These are phyloP conservation scores for Plectrocnemia conspersa DNA, from an alignment of 1,140 invertebrate species.

Conservation along the genomic window DNA sequence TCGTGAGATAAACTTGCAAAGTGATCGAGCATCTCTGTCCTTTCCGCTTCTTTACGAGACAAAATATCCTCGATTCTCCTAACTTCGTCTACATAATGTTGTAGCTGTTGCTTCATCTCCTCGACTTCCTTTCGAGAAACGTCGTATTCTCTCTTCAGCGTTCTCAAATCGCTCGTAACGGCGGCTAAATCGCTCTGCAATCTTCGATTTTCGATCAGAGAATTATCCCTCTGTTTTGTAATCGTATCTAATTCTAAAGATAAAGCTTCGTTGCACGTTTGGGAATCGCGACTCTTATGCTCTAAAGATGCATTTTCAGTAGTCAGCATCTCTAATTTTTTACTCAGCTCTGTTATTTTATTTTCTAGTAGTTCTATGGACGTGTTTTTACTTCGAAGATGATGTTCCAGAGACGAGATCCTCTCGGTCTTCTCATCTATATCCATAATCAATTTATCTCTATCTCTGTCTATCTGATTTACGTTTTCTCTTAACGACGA, in stretches of 20 bases:
- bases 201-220: constrained; percentile 56
- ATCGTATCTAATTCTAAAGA: constrained; percentile 48
- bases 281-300: constrained; percentile 53
- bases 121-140: constrained; percentile 59
- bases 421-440: constrained; percentile 57
- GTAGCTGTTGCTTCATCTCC: constrained; percentile 63
- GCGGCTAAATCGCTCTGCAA: constrained; percentile 61
- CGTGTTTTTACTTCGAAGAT: constrained; percentile 50
- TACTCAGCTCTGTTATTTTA: constrained; percentile 44
- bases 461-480: constrained; percentile 54
- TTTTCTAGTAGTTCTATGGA: constrained; percentile 45
- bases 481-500: constrained; percentile 52
- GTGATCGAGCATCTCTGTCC: constrained; percentile 67
- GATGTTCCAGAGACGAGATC: constrained; percentile 53
- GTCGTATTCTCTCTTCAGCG: constrained; percentile 57
- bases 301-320: constrained; percentile 44
- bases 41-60: constrained; percentile 64
- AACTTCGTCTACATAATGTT: constrained; percentile 68
- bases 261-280: constrained; percentile 51
- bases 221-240: constrained; percentile 51
- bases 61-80: constrained; percentile 64
- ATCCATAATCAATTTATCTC: constrained; percentile 57
- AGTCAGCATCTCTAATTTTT: constrained; percentile 41
- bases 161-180: constrained; percentile 48
- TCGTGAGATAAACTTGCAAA: constrained; percentile 65